Percentiles rank a stretch among this genome's conserved stretches.
Evolutionary conservation across 2,113 vertebrate species (phyloP).

Genomic region (Corythoichthys haematopterus): DNA sequence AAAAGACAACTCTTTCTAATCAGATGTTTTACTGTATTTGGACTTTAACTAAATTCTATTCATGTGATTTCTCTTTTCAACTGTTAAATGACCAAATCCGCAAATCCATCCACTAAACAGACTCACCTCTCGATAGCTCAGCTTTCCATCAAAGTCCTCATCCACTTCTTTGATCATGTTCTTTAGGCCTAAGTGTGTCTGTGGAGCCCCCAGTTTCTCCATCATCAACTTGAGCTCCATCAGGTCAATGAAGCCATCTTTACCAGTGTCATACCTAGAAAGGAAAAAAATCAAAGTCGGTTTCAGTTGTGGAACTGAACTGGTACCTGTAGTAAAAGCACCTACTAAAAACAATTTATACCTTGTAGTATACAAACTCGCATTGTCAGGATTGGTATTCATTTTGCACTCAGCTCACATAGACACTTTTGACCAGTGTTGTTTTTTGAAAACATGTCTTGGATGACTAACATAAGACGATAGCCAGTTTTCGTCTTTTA

Average conservation of each 20-base stretch:
- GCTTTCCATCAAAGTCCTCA: constrained; percentile 90
- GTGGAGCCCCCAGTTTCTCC: constrained; percentile 92
- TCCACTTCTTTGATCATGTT: constrained; percentile 99
- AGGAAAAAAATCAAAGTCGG: background rate
- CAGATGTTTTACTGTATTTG: too few species aligned
- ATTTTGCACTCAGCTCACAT: background rate
- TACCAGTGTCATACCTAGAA: constrained; percentile 67
- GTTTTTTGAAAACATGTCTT: too few species aligned
- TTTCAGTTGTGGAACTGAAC: background rate
- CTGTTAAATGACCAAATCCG: background rate
- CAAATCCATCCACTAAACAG: background rate
- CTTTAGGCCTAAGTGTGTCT: constrained; percentile 93
- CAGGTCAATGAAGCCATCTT: constrained; percentile 89
- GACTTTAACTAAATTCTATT: background rate
- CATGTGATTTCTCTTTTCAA: background rate
- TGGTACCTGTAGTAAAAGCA: background rate
- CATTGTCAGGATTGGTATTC: background rate
- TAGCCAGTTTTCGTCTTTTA: too few species aligned
- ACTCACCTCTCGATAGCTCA: constrained; percentile 94
- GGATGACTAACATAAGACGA: too few species aligned
- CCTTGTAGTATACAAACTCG: background rate
- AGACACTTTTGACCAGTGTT: too few species aligned
- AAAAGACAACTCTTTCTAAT: too few species aligned
- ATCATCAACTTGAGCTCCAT: constrained; percentile 98
- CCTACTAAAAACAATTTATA: background rate